Conservation (phyloP, 2,888 invertebrate species). For the Spialia ferax region DNA sequence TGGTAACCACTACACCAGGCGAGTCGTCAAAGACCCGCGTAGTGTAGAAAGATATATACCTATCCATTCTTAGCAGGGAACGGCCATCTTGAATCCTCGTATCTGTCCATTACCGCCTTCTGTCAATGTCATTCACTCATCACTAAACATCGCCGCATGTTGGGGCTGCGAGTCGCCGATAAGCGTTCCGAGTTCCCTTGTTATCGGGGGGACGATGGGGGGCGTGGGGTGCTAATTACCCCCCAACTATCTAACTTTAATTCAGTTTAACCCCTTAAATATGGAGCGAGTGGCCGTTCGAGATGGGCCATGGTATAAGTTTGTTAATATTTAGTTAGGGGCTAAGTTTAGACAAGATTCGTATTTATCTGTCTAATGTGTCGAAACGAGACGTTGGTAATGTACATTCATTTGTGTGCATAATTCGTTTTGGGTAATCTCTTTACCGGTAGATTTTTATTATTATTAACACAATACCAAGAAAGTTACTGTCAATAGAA, state of each 20-base stretch:
- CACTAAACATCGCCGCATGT: conserved; percentile 1
- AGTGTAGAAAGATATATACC: too few relatives aligned
- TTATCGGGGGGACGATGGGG: conserved; percentile 13
- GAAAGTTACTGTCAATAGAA: too few relatives aligned
- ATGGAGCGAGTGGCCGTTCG: not conserved
- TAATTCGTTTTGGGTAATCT: too few relatives aligned
- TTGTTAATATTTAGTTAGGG: not conserved
- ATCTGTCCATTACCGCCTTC: not conserved
- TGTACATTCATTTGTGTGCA: too few relatives aligned
- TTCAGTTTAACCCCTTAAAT: conserved; percentile 17
- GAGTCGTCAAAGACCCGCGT: too few relatives aligned
- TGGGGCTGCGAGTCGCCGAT: not conserved
- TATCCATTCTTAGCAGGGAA: not conserved
- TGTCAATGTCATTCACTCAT: not conserved
- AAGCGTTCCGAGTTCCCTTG: conserved; percentile 3
- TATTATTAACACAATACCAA: too few relatives aligned
- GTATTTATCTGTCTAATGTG: too few relatives aligned
- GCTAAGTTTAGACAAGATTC: too few relatives aligned
- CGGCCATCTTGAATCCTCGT: not conserved
- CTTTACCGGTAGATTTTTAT: too few relatives aligned
- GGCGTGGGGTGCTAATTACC: conserved; percentile 13
- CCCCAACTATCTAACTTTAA: conserved; percentile 14
- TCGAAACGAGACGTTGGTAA: too few relatives aligned
- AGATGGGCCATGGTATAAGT: conserved; percentile 4
- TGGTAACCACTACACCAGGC: too few relatives aligned